Evolutionary conservation across 2,888 invertebrate species (phyloP).

Genomic region (Drosophila borborema): DNA sequence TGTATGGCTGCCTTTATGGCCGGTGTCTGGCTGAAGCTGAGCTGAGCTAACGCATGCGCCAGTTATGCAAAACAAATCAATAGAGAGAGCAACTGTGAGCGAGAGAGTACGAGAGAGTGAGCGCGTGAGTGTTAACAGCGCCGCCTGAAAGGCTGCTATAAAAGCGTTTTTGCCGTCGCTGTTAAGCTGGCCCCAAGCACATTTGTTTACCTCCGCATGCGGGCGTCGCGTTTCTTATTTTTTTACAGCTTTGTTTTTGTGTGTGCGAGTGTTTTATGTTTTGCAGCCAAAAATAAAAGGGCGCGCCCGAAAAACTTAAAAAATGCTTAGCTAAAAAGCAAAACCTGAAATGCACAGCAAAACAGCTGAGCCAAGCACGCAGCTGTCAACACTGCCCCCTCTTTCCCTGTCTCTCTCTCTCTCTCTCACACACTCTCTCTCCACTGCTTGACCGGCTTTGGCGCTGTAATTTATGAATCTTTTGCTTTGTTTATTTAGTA

Average conservation of each 20-base stretch:
- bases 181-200: slow-evolving; percentile 37
- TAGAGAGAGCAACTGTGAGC: slow-evolving; percentile 38
- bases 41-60: slow-evolving; percentile 56
- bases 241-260: neutral
- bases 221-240: slow-evolving; percentile 14
- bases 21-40: slow-evolving; percentile 36
- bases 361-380: slow-evolving; percentile 41
- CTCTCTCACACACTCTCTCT: neutral
- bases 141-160: slow-evolving; percentile 68
- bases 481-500: slow-evolving; percentile 51
- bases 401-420: neutral
- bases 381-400: slow-evolving; percentile 4
- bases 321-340: slow-evolving; percentile 40
- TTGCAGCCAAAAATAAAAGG: slow-evolving; percentile 59
- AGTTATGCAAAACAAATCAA: slow-evolving; percentile 66
- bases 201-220: slow-evolving; percentile 65
- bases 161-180: slow-evolving; percentile 33
- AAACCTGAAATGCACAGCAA: slow-evolving; percentile 20
- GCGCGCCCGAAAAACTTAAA: slow-evolving; percentile 61
- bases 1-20: slow-evolving; percentile 32
- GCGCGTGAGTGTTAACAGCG: slow-evolving; percentile 55
- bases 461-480: slow-evolving; percentile 59
- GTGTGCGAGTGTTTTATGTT: neutral
- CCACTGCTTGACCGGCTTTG: slow-evolving; percentile 44
- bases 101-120: neutral